Evolutionary conservation across 1,140 invertebrate species (phyloP), one percentile per base, ranked within the genome.

Genomic region (Rhysida immarginata): DNA sequence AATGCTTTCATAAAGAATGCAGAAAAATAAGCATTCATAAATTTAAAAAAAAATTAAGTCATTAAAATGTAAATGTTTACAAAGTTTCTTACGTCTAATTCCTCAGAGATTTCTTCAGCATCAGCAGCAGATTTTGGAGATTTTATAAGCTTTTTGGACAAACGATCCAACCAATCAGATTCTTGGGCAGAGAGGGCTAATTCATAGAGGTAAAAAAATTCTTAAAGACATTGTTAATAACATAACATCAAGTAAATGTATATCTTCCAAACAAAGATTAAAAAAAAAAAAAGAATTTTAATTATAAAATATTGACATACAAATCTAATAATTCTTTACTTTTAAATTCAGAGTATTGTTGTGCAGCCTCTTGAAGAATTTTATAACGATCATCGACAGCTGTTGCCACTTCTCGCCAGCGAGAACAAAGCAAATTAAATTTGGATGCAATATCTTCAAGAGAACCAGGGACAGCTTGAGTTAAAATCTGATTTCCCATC

Each of bases 91-190:
- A 91, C 87, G 73, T 90, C 86, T 41, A 93, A 74, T 66, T 90
- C 84, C 66, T 90, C 87, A 26, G 85, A 86, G 57, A 92, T 84
- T 71, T 94, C 90, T 73, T 94, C 90, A n/a, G 88, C 87, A 73
- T 93, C 90, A n/a, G 82, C 84, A 59, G 82, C 82, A 64, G 75
- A 75, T 59, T 81, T 80, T 0, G 79, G 77, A 8, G 81, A 79
- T 64, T 78, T 78, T 59, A 78, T 78, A 54, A 93, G 72, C 65
- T 86, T 81, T 62, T 82, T 83, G 64, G 89, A 82, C 58, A 94
- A 70, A 57, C 82, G 80, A 66, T 87, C 83, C 56, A 92, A 72
- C 79, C 87, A 91, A 49, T 83, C 82, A 58, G 76, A 80, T 71
- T 90, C 85, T 64, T 84, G 80, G 54, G 84, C 79, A 58, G 84